Evolutionary conservation across 2,113 vertebrate genomes (phyloP).

Genomic region (Numida meleagris): DNA sequence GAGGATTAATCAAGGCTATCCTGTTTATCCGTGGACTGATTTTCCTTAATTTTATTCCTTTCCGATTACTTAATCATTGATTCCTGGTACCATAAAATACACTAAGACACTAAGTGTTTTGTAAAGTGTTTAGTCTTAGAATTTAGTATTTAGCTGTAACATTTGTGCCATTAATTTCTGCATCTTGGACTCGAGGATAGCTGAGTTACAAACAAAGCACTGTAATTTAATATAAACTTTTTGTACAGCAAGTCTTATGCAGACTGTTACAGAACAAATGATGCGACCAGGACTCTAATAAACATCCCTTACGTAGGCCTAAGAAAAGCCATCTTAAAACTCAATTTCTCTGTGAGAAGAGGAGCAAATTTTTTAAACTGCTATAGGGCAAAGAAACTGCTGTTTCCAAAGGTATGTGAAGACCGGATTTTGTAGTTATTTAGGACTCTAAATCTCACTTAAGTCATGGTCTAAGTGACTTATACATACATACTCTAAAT

Average conservation of each 20-base stretch:
- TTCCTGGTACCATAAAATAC: slow-evolving; percentile 5
- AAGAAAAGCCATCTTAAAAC: neutral
- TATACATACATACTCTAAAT: neutral
- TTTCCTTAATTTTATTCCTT: slow-evolving; percentile 37
- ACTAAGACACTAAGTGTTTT: neutral
- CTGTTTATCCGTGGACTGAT: slow-evolving; percentile 12
- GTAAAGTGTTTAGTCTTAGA: neutral
- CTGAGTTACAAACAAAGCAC: neutral
- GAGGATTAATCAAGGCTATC: slow-evolving; percentile 37
- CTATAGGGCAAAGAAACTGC: neutral
- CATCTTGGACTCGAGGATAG: neutral
- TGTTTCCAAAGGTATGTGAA: neutral
- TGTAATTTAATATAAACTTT: neutral
- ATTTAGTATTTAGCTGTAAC: neutral
- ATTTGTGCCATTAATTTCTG: neutral
- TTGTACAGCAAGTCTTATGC: neutral
- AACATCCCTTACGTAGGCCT: neutral
- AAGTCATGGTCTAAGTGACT: neutral
- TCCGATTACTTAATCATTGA: neutral
- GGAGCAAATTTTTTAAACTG: neutral
- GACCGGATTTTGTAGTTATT: neutral
- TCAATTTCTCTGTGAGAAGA: neutral
- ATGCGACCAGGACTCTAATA: neutral
- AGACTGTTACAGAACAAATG: neutral
- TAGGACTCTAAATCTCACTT: neutral